Conservation (phyloP, 2,113 vertebrate genomes). For the Chrysemys picta region DNA sequence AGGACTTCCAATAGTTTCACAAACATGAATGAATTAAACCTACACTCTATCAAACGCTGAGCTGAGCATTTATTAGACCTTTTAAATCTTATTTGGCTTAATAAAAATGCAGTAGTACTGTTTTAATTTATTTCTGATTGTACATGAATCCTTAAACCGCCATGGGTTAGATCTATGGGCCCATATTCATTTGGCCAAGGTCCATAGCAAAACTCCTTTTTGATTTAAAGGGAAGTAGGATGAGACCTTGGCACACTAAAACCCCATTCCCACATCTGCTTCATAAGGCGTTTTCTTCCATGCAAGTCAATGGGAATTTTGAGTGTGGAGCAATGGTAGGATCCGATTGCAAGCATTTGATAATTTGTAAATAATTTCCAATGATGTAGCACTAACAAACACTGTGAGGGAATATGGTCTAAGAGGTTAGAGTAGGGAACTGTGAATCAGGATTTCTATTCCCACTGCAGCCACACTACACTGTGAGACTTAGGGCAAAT, state of each 20-base stretch:
- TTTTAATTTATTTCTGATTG: conserved; percentile 2
- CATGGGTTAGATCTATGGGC: not conserved
- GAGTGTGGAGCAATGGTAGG: not conserved
- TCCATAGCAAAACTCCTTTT: not conserved
- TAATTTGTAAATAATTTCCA: not conserved
- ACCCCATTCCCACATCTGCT: not conserved
- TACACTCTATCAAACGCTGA: conserved; percentile 21
- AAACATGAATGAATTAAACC: not conserved
- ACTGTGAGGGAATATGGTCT: not conserved
- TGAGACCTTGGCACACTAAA: not conserved
- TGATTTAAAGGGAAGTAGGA: not conserved
- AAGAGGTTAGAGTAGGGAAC: not conserved
- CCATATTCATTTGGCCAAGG: conserved; percentile 12
- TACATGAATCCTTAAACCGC: conserved; percentile 20
- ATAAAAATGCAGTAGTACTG: conserved; percentile 27
- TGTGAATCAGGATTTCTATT: not conserved
- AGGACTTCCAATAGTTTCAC: not conserved
- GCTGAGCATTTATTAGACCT: conserved; percentile 38
- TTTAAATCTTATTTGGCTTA: conserved; percentile 49
- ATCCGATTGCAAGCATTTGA: not conserved
- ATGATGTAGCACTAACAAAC: not conserved
- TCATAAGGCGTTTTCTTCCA: not conserved
- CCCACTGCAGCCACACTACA: not conserved
- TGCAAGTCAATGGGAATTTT: not conserved
- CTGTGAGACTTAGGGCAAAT: not conserved